Percentiles rank a stretch among this genome's conserved stretches.
Conservation (phyloP, 2,797 vertebrate genomes). For the Halcyon badia region DNA sequence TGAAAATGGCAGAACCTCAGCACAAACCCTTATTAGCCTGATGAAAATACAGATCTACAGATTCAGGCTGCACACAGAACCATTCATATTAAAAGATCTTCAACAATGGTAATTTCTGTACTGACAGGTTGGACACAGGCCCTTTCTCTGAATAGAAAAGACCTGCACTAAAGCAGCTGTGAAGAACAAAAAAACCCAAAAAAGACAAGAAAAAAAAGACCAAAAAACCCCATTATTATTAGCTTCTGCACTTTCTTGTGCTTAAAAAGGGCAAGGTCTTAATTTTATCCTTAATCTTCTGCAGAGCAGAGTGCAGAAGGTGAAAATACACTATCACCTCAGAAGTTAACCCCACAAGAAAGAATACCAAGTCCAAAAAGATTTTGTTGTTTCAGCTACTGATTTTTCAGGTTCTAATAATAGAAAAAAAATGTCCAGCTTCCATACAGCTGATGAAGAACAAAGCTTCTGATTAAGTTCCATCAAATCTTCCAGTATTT, state of each 20-base stretch:
- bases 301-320: background rate
- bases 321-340: background rate
- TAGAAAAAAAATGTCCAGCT: background rate
- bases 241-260: background rate
- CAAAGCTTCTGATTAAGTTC: background rate
- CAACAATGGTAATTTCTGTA: background rate
- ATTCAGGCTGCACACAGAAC: background rate
- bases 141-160: background rate
- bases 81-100: background rate
- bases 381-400: background rate
- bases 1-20: background rate
- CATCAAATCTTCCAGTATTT: background rate
- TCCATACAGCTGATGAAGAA: background rate
- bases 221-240: background rate
- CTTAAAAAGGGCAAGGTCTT: background rate
- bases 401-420: background rate
- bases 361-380: background rate
- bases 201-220: too few relatives aligned
- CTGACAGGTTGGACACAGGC: background rate
- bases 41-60: background rate
- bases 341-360: background rate
- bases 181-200: background rate
- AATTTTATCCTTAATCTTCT: background rate
- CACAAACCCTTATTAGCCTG: background rate
- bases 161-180: background rate